Evolutionary conservation across 2,888 invertebrate genomes (phyloP), one percentile per base, ranked within the genome.

Genomic region (Sabatieria punctata): DNA sequence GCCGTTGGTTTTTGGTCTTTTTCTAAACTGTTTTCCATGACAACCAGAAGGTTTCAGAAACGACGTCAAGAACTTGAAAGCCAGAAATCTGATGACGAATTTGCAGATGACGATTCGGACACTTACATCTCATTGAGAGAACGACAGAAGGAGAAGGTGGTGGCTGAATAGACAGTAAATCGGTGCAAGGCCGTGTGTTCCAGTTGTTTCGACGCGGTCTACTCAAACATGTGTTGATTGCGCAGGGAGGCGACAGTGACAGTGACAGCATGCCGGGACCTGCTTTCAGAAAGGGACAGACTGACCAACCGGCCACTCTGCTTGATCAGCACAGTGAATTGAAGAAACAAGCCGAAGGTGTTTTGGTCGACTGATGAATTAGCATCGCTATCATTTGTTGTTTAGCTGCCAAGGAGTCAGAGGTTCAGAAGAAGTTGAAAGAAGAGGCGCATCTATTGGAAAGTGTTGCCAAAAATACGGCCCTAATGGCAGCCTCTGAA

Each of bases 381-480:
- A 15, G 6, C 15, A 25, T 15, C 22, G 43, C 22, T 15, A 37
- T 49, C 13, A 22, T 46, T 46, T 15, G n/a, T 27, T 24, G 23
- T 22, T 8, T 57, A 78, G 79, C 79, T 2, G 76, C 78, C 54
- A 91, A 91, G 51, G 80, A 93, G 51, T 89, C 86, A 49, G 89
- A 86, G 1, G 81, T 84, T 46, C 95, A 97, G 63, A 78, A 85
- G 54, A 88, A 91, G 58, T 72, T 93, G 0, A 81, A 85, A 51
- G 95, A 97, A 64, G 97, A 99, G 65, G 83, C 91, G 62, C 86
- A 91, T 65, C 91, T 97, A 52, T 69, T 97, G 48, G 89, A 93
- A 68, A 89, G 85, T 71, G 89, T 95, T 0, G 88, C 91, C 0
- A 91, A 91, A 66, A 85, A 88, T 63, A 88, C 51, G 61, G 95